Evolutionary conservation across 2,113 vertebrate species (phyloP), one percentile per base, ranked within the genome.

Genomic region (Alouatta palliata): DNA sequence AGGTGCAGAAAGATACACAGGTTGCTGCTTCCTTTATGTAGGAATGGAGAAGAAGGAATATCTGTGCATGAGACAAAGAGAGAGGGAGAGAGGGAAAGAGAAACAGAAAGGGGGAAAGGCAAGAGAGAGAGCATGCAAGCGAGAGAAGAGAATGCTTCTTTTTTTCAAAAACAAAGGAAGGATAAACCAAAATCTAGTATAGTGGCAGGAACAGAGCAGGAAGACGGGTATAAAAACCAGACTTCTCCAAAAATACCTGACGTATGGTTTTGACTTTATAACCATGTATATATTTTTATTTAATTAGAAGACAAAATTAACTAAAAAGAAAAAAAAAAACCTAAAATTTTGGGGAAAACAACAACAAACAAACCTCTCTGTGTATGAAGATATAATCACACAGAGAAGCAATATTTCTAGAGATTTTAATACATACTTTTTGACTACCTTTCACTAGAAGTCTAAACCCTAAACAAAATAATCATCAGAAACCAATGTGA

Each of bases 401-500:
- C 1, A 91, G 27, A 93, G 4, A 86, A 83, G 17, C 27, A 70
- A 1, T 64, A 94, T 89, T 76, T 96, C 47, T 81, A 92, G 35
- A 90, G 9, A 83, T 71, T 92, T 95, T 77, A 73, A 94, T 87
- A 95, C n/a, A 84, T 43, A 25, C 17, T 92, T 94, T 95, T 82
- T 94, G 30, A 71, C 52, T 94, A 64, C 16, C 30, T 6, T 81
- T 64, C 75, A n/a, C 25, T 54, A 90, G 25, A 58, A 19, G 68
- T 7, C 49, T 85, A 95, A 82, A 68, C 88, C 20, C 45, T 90
- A 66, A 96, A 80, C 10, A 70, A 47, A 96, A 95, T 86, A 94
- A 91, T 92, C 54, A 76, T 58, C 32, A 82, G 71, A 92, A 90
- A 95, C 40, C 30, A 96, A 94, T 85, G 47, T 96, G 82, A 95